Base-by-base conservation (phyloP, 2,113 vertebrate genomes). In the Mixornis gularis region DNA sequence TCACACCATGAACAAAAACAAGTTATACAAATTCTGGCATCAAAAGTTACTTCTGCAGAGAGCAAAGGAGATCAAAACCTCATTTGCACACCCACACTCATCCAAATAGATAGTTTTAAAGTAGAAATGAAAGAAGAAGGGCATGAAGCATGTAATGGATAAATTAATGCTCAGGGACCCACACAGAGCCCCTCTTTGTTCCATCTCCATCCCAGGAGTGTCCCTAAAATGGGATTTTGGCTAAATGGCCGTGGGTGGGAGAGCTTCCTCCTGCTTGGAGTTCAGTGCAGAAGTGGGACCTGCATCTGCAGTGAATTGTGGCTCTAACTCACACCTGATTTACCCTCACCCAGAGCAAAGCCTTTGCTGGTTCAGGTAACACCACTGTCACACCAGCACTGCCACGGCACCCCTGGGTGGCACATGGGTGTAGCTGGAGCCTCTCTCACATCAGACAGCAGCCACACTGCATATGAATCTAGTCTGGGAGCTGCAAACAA, bases 1-100 rank as follows among this genome's bases (percentile, higher is more conserved):
- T 65, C 94, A 90, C 88, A 58, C 87, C 88, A 77, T 21, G 63
- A 87, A 95, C 30, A 85, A 84, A 93, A 93, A 6, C 78, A 81
- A 80, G 43, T 71, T 96, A 93, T 89, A 89, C 32, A 89, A 95
- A 85, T 94, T 70, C 77, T 96, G 86, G 55, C 95, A 95, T 89
- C 77, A 93, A 63, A 78, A 93, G 87, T 74, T 62, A 56, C 22
- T 94, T 96, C 74, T 71, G 71, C 72, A 89, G 72, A 95, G 95
- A 92, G 76, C n/a, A 2, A 86, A 89, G 80, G 36, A 94, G 79
- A 94, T 65, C 94, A 88, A 97, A 97, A 95, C 59, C 62, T 68
- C 92, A 86, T 71, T 16, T 8, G 1, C 38, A 73, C 56, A 72
- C 52, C 68, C 49, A 79, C 94, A 52, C 59, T 79, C 93, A 59